These are phyloP conservation scores for Poecilobothrus nobilitatus DNA, from an alignment of 2,888 invertebrate species.

Conservation along the genomic window DNA sequence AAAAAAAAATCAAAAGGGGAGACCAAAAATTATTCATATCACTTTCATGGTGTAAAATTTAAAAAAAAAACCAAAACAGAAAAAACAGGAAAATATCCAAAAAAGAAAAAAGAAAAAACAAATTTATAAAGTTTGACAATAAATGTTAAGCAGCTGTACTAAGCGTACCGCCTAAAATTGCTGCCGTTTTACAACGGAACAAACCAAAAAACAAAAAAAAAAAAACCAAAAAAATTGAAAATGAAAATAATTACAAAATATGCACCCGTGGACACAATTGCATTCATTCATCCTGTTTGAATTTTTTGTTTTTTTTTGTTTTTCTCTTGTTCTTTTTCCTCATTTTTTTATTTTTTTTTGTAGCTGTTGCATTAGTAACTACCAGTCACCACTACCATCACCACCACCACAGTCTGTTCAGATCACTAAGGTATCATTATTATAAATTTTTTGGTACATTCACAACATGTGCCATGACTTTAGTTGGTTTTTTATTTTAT, in stretches of 20 bases:
- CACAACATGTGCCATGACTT: neutral
- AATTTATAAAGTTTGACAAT: neutral
- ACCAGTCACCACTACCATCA: too few relatives aligned
- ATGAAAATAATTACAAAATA: neutral
- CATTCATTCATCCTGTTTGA: neutral
- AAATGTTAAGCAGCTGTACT: neutral
- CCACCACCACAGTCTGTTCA: neutral
- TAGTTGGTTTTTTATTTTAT: neutral
- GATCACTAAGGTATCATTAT: neutral
- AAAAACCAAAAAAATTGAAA: neutral
- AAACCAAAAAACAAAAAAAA: neutral
- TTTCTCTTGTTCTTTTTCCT: neutral
- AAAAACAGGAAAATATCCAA: neutral
- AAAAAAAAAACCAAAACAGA: neutral
- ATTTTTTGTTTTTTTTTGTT: neutral
- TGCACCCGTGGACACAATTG: constrained; percentile 3
- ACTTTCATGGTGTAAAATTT: neutral
- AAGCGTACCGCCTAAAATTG: neutral
- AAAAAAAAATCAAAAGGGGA: neutral
- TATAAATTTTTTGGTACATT: neutral
- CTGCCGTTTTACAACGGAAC: neutral
- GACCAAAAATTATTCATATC: neutral
- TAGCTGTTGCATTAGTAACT: too few relatives aligned
- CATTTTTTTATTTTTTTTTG: neutral
- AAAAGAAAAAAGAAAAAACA: neutral